These are phyloP conservation scores for Brachyistius frenatus DNA, from an alignment of 2,113 vertebrate genomes.

Conservation along the genomic window DNA sequence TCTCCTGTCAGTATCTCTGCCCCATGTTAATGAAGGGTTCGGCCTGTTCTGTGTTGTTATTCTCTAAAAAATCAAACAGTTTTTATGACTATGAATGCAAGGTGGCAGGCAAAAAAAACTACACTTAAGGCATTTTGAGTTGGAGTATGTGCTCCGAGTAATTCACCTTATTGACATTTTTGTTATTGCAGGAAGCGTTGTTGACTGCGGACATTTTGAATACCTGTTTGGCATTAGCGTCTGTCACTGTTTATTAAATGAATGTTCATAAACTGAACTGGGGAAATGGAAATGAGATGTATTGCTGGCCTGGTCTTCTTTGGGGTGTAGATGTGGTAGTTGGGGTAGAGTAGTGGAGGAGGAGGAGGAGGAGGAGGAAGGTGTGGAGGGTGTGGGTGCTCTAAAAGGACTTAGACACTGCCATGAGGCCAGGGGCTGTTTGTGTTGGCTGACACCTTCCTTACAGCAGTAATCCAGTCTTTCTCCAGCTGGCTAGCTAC, in stretches of 20 bases:
- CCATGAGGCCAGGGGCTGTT: slow-evolving; percentile 70
- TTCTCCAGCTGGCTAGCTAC: slow-evolving; percentile 73
- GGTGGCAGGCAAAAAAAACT: neutral
- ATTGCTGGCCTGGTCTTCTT: slow-evolving; percentile 12
- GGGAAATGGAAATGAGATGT: slow-evolving; percentile 2
- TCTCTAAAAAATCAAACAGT: neutral
- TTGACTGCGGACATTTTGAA: too few relatives aligned
- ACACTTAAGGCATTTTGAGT: neutral
- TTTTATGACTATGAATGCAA: neutral
- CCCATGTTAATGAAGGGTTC: slow-evolving; percentile 20
- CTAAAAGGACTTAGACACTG: slow-evolving; percentile 71
- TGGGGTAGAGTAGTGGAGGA: neutral
- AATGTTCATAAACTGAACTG: neutral
- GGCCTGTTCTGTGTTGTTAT: slow-evolving; percentile 5
- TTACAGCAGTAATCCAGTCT: slow-evolving; percentile 78
- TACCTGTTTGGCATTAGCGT: neutral
- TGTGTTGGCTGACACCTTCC: slow-evolving; percentile 81
- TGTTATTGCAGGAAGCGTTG: neutral
- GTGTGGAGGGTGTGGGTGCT: slow-evolving; percentile 39
- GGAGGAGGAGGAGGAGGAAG: slow-evolving; percentile 35
- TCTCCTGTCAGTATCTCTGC: slow-evolving; percentile 49
- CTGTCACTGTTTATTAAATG: neutral
- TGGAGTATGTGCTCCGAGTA: neutral
- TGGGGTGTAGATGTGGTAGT: slow-evolving; percentile 24
- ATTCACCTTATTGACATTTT: neutral